phyloP scores from a whole-genome alignment of 2,797 vertebrate genomes.

The Clarias laeviceps region DNA sequence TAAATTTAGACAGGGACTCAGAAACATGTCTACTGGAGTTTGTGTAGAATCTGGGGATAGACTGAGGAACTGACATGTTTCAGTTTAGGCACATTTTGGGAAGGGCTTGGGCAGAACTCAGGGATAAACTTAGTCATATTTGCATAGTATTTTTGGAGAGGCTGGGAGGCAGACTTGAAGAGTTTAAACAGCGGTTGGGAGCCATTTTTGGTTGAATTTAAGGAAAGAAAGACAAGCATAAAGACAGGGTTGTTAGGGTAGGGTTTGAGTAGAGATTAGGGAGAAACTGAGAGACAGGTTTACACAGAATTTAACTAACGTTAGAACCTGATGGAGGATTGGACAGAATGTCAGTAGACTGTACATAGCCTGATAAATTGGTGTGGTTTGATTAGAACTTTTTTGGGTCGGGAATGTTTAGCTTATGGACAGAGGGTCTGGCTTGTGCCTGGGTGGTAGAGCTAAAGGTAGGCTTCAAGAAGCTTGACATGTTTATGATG shows the following conservation, averaged over 20 bases:
- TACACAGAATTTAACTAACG: not conserved
- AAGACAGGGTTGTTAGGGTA: not conserved
- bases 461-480: conserved; percentile 5
- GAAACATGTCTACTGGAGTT: not conserved
- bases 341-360: not conserved
- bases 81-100: not conserved
- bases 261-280: not conserved
- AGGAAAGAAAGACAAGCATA: not conserved
- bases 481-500: conserved; percentile 12
- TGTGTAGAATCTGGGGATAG: not conserved
- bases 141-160: not conserved
- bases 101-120: not conserved
- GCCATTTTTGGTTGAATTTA: not conserved
- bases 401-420: not conserved
- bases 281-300: not conserved
- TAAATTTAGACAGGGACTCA: not conserved
- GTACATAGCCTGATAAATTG: not conserved
- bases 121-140: not conserved
- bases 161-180: not conserved
- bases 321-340: not conserved
- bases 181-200: not conserved
- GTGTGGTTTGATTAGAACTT: not conserved
- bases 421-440: not conserved
- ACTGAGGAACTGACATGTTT: too few species aligned
- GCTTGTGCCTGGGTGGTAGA: not conserved